Conservation (phyloP, 2,888 invertebrate species). For the Tetrapedia diversipes region DNA sequence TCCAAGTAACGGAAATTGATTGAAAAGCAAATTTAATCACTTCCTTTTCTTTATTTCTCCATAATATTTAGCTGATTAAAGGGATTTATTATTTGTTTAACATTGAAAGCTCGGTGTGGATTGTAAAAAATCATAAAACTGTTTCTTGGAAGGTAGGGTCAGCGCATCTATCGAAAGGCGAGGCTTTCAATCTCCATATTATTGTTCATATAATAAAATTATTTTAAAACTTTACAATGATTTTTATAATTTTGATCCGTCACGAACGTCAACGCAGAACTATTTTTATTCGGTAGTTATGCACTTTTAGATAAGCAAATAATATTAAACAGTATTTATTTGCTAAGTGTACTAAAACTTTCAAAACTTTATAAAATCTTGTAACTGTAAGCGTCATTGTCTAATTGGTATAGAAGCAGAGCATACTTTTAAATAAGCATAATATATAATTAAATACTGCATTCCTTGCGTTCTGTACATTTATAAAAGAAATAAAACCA, state of each 20-base stretch:
- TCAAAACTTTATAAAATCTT: not conserved
- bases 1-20: constrained; percentile 24
- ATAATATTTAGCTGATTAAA: constrained; percentile 24
- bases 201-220: constrained; percentile 80
- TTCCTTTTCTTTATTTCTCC: constrained; percentile 41
- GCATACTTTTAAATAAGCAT: not conserved
- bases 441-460: not conserved
- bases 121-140: constrained; percentile 1
- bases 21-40: constrained; percentile 25
- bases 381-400: not conserved
- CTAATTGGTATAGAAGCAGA: not conserved
- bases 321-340: not conserved
- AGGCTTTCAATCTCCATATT: constrained; percentile 72
- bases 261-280: not conserved
- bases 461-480: not conserved
- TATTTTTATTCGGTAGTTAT: not conserved
- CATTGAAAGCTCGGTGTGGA: constrained; percentile 10
- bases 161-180: constrained; percentile 68
- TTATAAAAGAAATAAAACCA: not conserved
- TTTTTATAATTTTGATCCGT: constrained; percentile 44
- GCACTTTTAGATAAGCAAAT: not conserved
- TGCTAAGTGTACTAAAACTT: not conserved
- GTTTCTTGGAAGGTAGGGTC: constrained; percentile 61
- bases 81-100: constrained; percentile 15
- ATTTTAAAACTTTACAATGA: constrained; percentile 69